Evolutionary conservation across 1,140 invertebrate genomes (phyloP).

Genomic region (Thaumetopoea pityocampa): DNA sequence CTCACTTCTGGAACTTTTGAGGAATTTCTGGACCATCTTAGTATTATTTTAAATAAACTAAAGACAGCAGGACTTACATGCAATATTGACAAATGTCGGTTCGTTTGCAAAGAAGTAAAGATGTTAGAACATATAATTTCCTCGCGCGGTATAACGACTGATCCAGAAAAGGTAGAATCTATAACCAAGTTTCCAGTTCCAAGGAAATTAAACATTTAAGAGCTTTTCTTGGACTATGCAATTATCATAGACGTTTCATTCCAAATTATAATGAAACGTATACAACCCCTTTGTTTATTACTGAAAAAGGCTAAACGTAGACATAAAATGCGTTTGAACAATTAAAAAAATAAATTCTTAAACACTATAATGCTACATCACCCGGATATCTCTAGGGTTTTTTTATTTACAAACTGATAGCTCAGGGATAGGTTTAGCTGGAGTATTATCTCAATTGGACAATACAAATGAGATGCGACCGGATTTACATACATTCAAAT

Average conservation of each 20-base stretch:
- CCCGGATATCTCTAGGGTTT: constrained; percentile 23
- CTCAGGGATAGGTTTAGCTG: constrained; percentile 26
- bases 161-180: constrained; percentile 35
- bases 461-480: too few species aligned
- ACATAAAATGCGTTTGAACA: constrained; percentile 15
- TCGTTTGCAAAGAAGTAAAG: constrained; percentile 28
- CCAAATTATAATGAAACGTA: constrained; percentile 21
- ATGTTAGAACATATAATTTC: constrained; percentile 41
- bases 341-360: constrained; percentile 24
- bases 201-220: constrained; percentile 37
- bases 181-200: constrained; percentile 37
- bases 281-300: constrained; percentile 30
- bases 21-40: constrained; percentile 28
- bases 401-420: constrained; percentile 43
- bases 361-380: constrained; percentile 23
- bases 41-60: constrained; percentile 23
- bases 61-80: constrained; percentile 24
- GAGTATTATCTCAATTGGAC: too few species aligned
- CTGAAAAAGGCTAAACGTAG: constrained; percentile 25
- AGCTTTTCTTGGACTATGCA: constrained; percentile 44
- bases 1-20: constrained; percentile 23
- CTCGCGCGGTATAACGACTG: constrained; percentile 30
- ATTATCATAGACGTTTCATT: constrained; percentile 48
- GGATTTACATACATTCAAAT: too few species aligned
- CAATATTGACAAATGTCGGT: constrained; percentile 35